phyloP scores from a whole-genome alignment of 2,113 vertebrate species.

The Atractosteus spatula region DNA sequence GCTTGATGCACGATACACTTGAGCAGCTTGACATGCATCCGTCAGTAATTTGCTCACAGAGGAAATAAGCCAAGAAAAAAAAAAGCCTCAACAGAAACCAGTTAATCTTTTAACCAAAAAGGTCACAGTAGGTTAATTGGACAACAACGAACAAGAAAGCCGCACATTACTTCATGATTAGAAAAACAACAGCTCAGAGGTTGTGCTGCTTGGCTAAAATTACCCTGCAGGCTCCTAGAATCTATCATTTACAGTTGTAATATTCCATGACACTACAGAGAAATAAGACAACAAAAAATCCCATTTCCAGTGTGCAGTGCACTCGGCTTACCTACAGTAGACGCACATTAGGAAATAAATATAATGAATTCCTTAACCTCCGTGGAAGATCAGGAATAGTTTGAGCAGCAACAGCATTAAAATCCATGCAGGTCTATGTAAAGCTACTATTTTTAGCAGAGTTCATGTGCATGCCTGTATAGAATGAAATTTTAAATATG shows the following conservation, averaged over 20 bases:
- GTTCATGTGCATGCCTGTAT: neutral
- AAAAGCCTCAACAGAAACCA: neutral
- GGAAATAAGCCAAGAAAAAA: neutral
- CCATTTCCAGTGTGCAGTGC: too few species aligned
- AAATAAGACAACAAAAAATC: too few species aligned
- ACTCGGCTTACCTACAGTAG: too few species aligned
- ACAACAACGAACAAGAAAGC: neutral
- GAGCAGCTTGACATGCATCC: neutral
- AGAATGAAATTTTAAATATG: neutral
- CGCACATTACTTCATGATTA: neutral
- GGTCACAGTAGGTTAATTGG: conserved; percentile 13
- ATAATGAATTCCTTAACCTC: too few species aligned
- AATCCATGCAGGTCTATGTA: neutral
- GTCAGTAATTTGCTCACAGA: neutral
- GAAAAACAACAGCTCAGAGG: conserved; percentile 1
- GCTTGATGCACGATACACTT: neutral
- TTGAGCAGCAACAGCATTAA: too few species aligned
- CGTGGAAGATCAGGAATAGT: too few species aligned
- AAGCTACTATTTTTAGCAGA: neutral
- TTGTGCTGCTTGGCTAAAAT: neutral
- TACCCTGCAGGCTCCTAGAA: neutral
- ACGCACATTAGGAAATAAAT: too few species aligned
- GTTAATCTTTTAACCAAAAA: neutral
- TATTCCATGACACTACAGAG: too few species aligned
- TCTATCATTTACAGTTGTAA: too few species aligned